Base-by-base conservation (phyloP, 2,797 vertebrate genomes). In the Cyprinodon diabolis region DNA sequence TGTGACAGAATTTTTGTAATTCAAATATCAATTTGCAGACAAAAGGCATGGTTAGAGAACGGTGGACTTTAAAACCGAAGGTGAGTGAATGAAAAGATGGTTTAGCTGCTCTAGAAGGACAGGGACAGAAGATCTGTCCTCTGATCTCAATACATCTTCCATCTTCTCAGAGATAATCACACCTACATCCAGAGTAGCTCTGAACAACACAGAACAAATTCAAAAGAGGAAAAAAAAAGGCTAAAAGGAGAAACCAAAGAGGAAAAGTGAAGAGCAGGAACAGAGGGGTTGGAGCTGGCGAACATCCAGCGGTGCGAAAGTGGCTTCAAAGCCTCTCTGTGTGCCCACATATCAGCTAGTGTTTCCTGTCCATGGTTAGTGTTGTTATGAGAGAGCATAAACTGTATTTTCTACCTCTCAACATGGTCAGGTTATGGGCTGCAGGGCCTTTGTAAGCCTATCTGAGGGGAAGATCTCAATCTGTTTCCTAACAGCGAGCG, bases 321-420 rank as follows among this genome's bases (percentile, higher is more conserved):
- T 86, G 85, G 71, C 89, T 93, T 93, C 88, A 93, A 92, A 94
- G 90, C 78, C 69, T 83, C 66, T 87, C 77, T 66, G 67, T 43
- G 72, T 91, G 86, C 91, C 90, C 90, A 92, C 91, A 88, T 90
- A 92, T 90, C 92, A 90, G 81, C 83, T 76, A 81, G 82, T 74
- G 81, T 90, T 93, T 94, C 92, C 91, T 93, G 90, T 85, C 83
- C 63, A 86, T 84, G 90, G 87, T 91, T 84, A 85, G 84, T 68
- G 84, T 88, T 92, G 92, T 92, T 94, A 88, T 92, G 88, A 91
- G 82, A 86, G 77, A 87, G 82, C 66, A 86, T 93, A 93, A 93
- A 93, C 91, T 92, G 89, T 91, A 86, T 91, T 90, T 86, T 91
- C 81, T 89, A 79, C 88, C 85, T 91, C 89, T 92, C 90, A 89